Percentiles rank a stretch among this genome's conserved stretches.
Conservation (phyloP, 2,888 invertebrate genomes). For the Troides oblongomaculatus region DNA sequence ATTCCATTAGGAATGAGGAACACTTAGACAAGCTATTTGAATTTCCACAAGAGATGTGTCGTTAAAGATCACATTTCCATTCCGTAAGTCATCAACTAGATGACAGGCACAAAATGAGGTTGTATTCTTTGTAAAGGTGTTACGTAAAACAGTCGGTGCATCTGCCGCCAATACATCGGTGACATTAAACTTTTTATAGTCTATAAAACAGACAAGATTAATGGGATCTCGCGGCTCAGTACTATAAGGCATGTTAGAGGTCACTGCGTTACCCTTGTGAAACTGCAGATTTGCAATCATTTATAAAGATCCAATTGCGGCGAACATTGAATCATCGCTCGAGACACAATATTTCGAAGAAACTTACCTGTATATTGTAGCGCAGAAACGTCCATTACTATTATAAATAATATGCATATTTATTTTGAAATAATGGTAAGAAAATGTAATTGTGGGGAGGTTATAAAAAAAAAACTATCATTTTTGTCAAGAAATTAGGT, state of each 20-base stretch:
- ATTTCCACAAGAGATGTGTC: too few relatives aligned
- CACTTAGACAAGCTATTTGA: too few relatives aligned
- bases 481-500: neutral
- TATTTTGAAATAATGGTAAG: neutral
- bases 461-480: neutral
- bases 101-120: slow-evolving; percentile 25
- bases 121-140: slow-evolving; percentile 34
- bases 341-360: neutral
- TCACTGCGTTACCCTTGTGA: slow-evolving; percentile 37
- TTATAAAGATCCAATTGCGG: slow-evolving; percentile 20
- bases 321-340: slow-evolving; percentile 7
- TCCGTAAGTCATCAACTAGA: neutral
- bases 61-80: too few relatives aligned
- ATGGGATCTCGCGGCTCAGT: slow-evolving; percentile 59
- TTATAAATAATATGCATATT: neutral
- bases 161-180: slow-evolving; percentile 47
- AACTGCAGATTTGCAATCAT: slow-evolving; percentile 25
- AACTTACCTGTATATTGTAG: neutral
- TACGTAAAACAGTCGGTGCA: slow-evolving; percentile 41
- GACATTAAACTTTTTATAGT: slow-evolving; percentile 70
- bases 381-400: too few relatives aligned
- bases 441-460: too few relatives aligned
- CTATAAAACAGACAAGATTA: slow-evolving; percentile 67
- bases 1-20: too few relatives aligned
- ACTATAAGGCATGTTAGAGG: slow-evolving; percentile 56